A percentile compares a stretch with the other conserved stretches of the same genome.
These are phyloP conservation scores for Kobus ellipsiprymnus DNA, from an alignment of 2,113 vertebrate genomes.

Conservation along the genomic window DNA sequence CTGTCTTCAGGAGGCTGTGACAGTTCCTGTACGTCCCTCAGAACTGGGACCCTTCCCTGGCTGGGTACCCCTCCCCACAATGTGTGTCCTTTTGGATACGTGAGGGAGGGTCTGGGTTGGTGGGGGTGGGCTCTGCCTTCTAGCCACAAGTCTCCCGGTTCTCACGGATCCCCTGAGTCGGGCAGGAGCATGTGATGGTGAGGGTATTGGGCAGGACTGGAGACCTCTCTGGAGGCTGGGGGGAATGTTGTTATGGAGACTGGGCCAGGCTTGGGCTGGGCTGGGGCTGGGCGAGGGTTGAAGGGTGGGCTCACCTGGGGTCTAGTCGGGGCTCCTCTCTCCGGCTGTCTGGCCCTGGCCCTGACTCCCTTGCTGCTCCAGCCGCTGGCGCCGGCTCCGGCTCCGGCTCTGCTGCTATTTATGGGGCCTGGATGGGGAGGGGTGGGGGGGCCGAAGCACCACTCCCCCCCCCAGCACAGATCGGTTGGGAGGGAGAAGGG, in stretches of 20 bases:
- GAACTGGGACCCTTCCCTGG: constrained; percentile 10
- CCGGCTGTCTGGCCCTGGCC: constrained; percentile 39
- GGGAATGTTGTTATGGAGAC: constrained; percentile 24
- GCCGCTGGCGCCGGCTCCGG: constrained; percentile 59
- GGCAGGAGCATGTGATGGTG: background rate
- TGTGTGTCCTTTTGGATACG: background rate
- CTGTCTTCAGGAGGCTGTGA: constrained; percentile 47
- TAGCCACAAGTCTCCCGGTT: background rate
- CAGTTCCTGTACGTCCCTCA: background rate
- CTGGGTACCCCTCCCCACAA: background rate
- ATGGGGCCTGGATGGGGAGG: constrained; percentile 71
- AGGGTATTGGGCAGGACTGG: background rate
- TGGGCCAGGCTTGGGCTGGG: background rate
- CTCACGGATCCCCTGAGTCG: background rate
- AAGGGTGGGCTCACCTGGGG: constrained; percentile 62
- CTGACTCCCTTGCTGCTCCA: constrained; percentile 62
- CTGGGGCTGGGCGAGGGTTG: background rate
- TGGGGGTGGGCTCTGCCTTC: background rate
- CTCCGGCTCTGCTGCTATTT: constrained; percentile 73
- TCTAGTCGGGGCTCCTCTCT: constrained; percentile 34
- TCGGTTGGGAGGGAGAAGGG: constrained; percentile 54
- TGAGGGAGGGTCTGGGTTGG: constrained; percentile 46
- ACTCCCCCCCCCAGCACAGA: constrained; percentile 56
- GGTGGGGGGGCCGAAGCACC: constrained; percentile 58
- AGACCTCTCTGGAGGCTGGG: background rate